These are phyloP conservation scores for Aricia agestis DNA, from an alignment of 1,140 invertebrate species.

Conservation along the genomic window DNA sequence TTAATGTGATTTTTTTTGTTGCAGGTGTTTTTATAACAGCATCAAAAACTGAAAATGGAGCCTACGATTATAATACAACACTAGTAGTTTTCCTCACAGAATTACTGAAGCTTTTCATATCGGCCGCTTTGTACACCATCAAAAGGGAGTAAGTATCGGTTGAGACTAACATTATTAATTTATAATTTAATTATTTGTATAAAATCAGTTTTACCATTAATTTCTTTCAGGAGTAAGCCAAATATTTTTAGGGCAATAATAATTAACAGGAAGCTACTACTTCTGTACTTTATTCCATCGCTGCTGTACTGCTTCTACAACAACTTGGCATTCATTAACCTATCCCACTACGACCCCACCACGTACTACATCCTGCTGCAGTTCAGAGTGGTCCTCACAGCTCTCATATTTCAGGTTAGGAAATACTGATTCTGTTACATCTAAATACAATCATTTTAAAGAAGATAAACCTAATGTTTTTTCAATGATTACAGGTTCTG, in stretches of 20 bases:
- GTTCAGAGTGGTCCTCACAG: conserved; percentile 93
- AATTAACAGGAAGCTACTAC: conserved; percentile 79
- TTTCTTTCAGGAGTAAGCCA: conserved; percentile 61
- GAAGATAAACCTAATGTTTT: neutral
- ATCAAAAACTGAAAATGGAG: conserved; percentile 87
- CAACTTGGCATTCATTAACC: conserved; percentile 94
- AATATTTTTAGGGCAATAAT: conserved; percentile 71
- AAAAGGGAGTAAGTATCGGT: conserved; percentile 78
- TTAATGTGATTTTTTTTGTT: conserved; percentile 26
- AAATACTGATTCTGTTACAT: conserved; percentile 10
- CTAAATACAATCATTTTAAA: neutral
- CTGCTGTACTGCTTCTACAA: conserved; percentile 96
- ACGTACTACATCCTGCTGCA: conserved; percentile 96
- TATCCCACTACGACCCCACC: conserved; percentile 94
- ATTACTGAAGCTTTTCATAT: conserved; percentile 88
- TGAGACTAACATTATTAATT: neutral
- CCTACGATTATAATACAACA: conserved; percentile 91
- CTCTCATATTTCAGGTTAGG: conserved; percentile 92
- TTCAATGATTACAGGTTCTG: conserved; percentile 70
- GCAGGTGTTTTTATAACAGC: conserved; percentile 93
- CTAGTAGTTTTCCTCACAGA: conserved; percentile 93
- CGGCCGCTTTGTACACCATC: conserved; percentile 82
- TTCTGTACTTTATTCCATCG: conserved; percentile 94
- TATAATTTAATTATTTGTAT: neutral
- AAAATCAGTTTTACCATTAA: neutral